These are phyloP conservation scores for Drosophila ananassae DNA, from an alignment of 1,140 invertebrate species.

Conservation along the genomic window DNA sequence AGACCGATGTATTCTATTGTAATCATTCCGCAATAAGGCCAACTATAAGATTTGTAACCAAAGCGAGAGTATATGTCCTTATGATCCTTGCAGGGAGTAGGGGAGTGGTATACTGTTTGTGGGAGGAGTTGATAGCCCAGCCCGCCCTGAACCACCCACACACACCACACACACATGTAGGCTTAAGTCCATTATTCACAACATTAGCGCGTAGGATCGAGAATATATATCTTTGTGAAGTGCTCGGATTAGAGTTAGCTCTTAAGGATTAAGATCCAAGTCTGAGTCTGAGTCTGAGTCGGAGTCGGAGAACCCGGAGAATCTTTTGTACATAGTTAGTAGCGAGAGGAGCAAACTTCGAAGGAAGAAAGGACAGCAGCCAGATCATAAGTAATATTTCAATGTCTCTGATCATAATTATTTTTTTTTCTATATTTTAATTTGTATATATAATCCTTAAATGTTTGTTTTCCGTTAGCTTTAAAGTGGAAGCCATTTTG, in stretches of 20 bases:
- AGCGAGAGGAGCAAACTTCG: constrained; percentile 1
- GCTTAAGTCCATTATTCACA: constrained; percentile 28
- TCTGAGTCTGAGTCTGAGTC: constrained; percentile 49
- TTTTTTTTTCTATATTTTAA: constrained; percentile 22
- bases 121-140: no score
- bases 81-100: neutral
- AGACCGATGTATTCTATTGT: neutral
- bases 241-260: constrained; percentile 33
- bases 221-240: constrained; percentile 6
- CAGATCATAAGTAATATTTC: neutral
- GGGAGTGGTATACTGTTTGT: neutral
- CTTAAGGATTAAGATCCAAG: neutral
- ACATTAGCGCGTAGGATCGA: neutral
- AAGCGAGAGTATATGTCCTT: neutral
- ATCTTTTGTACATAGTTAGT: constrained; percentile 53
- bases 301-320: constrained; percentile 44
- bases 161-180: constrained; percentile 15
- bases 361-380: neutral
- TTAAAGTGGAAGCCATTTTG: constrained; percentile 66
- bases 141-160: neutral
- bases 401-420: neutral
- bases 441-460: constrained; percentile 29
- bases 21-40: neutral
- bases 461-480: constrained; percentile 52
- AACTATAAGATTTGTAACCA: neutral